These are phyloP conservation scores for Ariolimax columbianus DNA, from an alignment of 2,888 invertebrate genomes.

Conservation along the genomic window DNA sequence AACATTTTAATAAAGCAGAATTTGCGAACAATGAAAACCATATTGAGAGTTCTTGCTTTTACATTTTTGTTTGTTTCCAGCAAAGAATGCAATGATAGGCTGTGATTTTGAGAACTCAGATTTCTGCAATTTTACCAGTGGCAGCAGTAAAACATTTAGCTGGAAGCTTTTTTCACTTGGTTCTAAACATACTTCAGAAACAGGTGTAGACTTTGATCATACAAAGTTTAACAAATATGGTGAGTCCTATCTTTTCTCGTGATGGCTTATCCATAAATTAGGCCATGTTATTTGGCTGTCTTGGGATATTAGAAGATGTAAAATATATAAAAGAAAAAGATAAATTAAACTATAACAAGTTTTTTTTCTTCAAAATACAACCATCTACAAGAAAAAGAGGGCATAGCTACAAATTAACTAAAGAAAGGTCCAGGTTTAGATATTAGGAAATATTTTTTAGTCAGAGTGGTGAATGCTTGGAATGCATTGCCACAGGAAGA, in stretches of 20 bases:
- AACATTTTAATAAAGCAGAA: too few species aligned
- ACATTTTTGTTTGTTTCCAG: not conserved
- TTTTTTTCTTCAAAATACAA: too few species aligned
- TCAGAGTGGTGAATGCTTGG: too few species aligned
- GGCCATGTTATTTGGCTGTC: not conserved
- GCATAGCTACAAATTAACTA: too few species aligned
- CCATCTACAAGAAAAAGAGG: too few species aligned
- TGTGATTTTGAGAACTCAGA: conserved; percentile 42
- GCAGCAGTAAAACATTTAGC: not conserved
- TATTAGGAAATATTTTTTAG: too few species aligned
- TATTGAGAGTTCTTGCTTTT: too few species aligned
- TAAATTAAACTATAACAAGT: too few species aligned
- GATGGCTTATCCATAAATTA: not conserved
- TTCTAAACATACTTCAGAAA: conserved; percentile 27
- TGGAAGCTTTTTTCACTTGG: conserved; percentile 37
- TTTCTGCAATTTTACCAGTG: conserved; percentile 26
- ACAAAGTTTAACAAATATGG: conserved; percentile 37
- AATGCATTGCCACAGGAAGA: too few species aligned
- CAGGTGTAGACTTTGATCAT: conserved; percentile 43
- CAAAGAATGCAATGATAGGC: conserved; percentile 30
- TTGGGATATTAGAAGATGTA: not conserved
- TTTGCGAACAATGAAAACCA: too few species aligned
- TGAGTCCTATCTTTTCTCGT: not conserved
- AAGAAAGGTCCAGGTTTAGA: too few species aligned
- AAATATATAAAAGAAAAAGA: too few species aligned